Evolutionary conservation across 2,113 vertebrate genomes (phyloP), one percentile per base, ranked within the genome.

Genomic region (Microcebus murinus): DNA sequence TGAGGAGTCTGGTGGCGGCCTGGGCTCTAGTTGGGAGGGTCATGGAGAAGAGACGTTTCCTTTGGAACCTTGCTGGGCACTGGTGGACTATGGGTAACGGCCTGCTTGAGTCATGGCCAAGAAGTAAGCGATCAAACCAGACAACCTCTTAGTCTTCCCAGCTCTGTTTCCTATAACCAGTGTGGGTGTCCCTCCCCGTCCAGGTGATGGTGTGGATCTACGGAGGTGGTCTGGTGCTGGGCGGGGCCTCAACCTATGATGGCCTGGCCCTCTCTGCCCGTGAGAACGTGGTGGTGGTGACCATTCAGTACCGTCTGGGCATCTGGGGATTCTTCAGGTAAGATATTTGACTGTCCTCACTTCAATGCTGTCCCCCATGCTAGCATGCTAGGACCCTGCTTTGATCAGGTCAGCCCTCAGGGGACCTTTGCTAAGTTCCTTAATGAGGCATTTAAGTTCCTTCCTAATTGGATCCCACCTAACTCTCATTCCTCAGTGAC

Each of bases 201-300:
- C 79, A 99, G 99, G 99, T 99, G 76, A 98, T 99, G 98, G 98
- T 99, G 55, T 99, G 99, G 98, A 99, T 99, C 96, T 99, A 99
- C 0, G 99, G 99, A 68, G 99, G 99, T 2, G 98, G 98, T n/a
- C 97, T 99, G 42, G 31, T 96, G 0, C 10, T 98, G 14, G 99
- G 99, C 0, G 98, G 97, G 0, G 98, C 99, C 11, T 97, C 97
- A 1, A 94, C 97, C 59, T 98, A 96, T 55, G 98, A 99, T 11
- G 99, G 98, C 2, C 71, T 98, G 29, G 88, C 94, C 0, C 94
- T 99, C 36, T 98, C 99, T 59, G 98, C 98, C 23, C 98, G 98
- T 96, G 98, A 99, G 87, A 98, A 99, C 20, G 97, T 99, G 15
- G 98, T 99, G 34, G 97, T 99, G 59, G 99, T 99, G 34, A 59